Evolutionary conservation across 2,113 vertebrate genomes (phyloP).

Genomic region (Tapirus terrestris): DNA sequence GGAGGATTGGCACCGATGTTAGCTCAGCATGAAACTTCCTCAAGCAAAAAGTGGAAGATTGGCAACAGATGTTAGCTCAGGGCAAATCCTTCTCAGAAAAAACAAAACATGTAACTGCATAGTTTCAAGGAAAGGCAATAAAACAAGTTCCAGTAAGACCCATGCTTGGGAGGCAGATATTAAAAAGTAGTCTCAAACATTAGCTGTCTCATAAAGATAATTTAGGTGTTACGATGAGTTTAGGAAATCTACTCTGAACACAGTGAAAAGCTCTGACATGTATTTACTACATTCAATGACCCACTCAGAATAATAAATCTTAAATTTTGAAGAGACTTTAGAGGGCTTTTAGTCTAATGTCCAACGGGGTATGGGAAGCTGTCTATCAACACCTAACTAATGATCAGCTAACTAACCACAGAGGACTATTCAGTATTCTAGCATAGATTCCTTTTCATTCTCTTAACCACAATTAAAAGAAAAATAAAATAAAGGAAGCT

Average conservation of each 20-base stretch:
- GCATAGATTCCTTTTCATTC: neutral
- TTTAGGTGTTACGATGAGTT: neutral
- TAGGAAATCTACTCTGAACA: conserved; percentile 3
- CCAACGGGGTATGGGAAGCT: neutral
- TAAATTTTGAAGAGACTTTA: neutral
- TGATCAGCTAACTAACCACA: neutral
- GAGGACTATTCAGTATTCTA: neutral
- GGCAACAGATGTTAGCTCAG: no score
- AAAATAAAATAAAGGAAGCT: neutral
- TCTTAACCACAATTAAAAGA: neutral
- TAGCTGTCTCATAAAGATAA: neutral
- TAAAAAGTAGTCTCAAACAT: conserved; percentile 34
- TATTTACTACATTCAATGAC: neutral
- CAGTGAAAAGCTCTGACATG: neutral
- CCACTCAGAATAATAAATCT: neutral
- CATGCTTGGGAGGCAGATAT: neutral
- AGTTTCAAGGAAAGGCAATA: conserved; percentile 48
- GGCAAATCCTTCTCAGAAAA: no score
- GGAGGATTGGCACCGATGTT: no score
- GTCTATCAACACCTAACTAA: neutral
- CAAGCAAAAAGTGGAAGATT: no score
- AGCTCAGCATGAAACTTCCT: no score
- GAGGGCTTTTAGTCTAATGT: neutral
- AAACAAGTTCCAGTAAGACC: neutral
- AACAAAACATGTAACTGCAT: neutral